Conservation (phyloP, 2,113 vertebrate genomes). For the Excalfactoria chinensis region DNA sequence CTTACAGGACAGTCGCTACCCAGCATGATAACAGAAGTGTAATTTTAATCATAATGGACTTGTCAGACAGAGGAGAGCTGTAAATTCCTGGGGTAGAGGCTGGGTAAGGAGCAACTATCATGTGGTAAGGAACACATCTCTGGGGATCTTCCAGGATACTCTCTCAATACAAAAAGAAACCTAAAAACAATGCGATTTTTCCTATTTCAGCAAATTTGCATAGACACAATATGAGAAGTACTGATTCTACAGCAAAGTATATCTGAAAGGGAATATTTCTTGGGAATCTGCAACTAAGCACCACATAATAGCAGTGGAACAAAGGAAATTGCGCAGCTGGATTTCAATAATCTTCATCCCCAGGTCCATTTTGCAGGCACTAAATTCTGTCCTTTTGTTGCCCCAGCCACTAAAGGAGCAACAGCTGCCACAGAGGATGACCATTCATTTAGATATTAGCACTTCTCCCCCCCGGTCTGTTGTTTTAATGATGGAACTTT, state of each 20-base stretch:
- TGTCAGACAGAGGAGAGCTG: neutral
- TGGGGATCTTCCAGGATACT: neutral
- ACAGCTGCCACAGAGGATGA: neutral
- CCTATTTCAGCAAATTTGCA: neutral
- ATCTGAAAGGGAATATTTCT: neutral
- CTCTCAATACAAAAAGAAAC: neutral
- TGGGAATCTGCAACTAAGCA: neutral
- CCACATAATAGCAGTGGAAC: rapidly evolving
- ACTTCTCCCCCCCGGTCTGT: neutral
- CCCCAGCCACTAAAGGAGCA: neutral
- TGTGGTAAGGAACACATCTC: neutral
- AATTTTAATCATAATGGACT: neutral
- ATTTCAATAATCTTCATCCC: neutral
- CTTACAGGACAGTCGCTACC: neutral
- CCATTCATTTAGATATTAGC: neutral
- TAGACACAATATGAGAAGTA: neutral
- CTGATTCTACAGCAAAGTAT: neutral
- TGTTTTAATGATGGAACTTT: neutral
- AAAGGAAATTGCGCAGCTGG: neutral
- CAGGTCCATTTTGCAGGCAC: neutral
- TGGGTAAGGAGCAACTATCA: neutral
- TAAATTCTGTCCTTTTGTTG: neutral
- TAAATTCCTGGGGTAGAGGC: neutral
- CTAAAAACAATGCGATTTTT: neutral
- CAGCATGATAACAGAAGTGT: neutral